phyloP scores from a whole-genome alignment of 2,888 invertebrate species.

The Leptopilina drosophilae region DNA sequence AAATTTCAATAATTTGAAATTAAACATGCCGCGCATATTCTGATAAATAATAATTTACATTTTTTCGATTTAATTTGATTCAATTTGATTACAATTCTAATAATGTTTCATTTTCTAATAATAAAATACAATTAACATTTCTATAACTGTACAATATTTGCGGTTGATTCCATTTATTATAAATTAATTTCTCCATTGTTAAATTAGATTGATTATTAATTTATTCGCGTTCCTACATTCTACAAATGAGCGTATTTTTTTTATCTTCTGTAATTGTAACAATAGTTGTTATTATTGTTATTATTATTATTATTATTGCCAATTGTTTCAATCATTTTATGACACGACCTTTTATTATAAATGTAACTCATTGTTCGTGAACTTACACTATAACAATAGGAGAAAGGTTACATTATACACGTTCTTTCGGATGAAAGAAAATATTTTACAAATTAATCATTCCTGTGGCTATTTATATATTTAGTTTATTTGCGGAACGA shows the following conservation, averaged over 20 bases:
- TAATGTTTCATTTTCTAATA: no score
- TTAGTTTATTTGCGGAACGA: no score
- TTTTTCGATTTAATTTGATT: no score
- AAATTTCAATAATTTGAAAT: no score
- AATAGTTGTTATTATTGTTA: slow-evolving; percentile 30
- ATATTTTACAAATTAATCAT: background rate
- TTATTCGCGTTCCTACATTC: background rate
- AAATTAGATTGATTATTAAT: slow-evolving; percentile 14
- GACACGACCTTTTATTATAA: slow-evolving; percentile 31
- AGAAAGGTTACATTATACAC: slow-evolving; percentile 12
- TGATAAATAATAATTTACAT: no score
- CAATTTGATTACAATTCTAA: no score
- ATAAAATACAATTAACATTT: background rate
- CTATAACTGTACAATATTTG: background rate
- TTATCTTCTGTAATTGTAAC: background rate
- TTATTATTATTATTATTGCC: slow-evolving; percentile 10
- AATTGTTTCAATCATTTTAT: slow-evolving; percentile 36
- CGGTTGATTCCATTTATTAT: background rate
- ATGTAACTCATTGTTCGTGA: slow-evolving; percentile 22
- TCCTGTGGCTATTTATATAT: no score
- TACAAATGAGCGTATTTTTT: background rate
- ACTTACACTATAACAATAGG: slow-evolving; percentile 11
- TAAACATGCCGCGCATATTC: no score
- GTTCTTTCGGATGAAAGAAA: slow-evolving; percentile 2
- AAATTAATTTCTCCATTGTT: background rate